Conservation (phyloP, 2,888 invertebrate species). For the Serrognathus titanus region DNA sequence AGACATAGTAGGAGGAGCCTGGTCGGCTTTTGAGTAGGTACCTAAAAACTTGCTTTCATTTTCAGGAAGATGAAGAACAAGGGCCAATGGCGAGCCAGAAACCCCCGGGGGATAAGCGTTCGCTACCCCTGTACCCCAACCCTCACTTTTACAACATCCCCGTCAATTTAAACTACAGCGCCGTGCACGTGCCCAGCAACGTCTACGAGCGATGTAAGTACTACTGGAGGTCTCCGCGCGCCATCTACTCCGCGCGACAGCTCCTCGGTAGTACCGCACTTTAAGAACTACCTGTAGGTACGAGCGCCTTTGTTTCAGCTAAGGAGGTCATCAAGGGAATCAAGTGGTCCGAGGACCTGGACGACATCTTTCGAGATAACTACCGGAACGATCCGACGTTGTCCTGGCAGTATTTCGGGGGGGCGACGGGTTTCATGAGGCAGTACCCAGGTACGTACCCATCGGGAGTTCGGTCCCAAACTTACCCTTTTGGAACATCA, state of each 20-base stretch:
- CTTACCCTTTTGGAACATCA: conserved; percentile 20
- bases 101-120: conserved; percentile 56
- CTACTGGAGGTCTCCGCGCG: no score
- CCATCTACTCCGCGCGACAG: no score
- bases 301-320: conserved; percentile 51
- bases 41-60: not conserved
- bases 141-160: conserved; percentile 75
- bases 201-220: conserved; percentile 82
- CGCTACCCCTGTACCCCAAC: conserved; percentile 61
- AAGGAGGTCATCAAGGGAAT: conserved; percentile 87
- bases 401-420: conserved; percentile 98
- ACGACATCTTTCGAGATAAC: conserved; percentile 84
- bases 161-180: conserved; percentile 76
- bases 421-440: conserved; percentile 94
- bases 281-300: no score
- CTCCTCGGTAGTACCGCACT: no score
- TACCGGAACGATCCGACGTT: conserved; percentile 81
- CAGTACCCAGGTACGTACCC: conserved; percentile 79
- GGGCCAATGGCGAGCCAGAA: conserved; percentile 46
- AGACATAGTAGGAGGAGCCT: not conserved
- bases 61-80: conserved; percentile 41
- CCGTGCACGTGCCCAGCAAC: conserved; percentile 94
- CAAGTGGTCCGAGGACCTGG: conserved; percentile 92
- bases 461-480: not conserved
- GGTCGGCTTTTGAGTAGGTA: not conserved